Evolutionary conservation across 1,140 invertebrate species (phyloP).

Genomic region (Dendroctonus ponderosae): DNA sequence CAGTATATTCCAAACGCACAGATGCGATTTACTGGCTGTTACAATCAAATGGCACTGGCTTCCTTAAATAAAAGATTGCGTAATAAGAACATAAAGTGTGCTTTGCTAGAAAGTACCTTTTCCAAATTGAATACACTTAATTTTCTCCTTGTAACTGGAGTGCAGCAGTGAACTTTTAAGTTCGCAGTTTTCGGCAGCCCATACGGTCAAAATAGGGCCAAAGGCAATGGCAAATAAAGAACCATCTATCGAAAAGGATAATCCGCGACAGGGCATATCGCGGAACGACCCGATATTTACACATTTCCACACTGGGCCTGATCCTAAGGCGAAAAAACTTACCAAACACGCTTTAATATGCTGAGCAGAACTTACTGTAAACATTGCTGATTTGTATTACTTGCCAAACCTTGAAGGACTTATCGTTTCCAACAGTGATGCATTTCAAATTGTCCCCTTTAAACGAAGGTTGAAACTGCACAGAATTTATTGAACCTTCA

Average conservation of each 20-base stretch:
- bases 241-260: constrained; percentile 73
- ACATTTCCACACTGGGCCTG: constrained; percentile 64
- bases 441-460: constrained; percentile 54
- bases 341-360: background rate
- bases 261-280: constrained; percentile 56
- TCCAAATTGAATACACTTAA: constrained; percentile 62
- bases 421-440: constrained; percentile 67
- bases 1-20: constrained; percentile 73
- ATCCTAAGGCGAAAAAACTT: constrained; percentile 48
- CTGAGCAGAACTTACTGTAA: constrained; percentile 51
- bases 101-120: constrained; percentile 46
- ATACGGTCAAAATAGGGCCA: constrained; percentile 68
- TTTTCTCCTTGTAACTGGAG: constrained; percentile 45
- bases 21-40: constrained; percentile 55
- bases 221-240: constrained; percentile 73
- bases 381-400: constrained; percentile 57
- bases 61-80: constrained; percentile 7
- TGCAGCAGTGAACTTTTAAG: constrained; percentile 56
- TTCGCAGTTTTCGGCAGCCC: constrained; percentile 59
- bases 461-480: constrained; percentile 63
- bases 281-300: constrained; percentile 64
- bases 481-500: constrained; percentile 58
- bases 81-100: background rate
- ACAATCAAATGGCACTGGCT: constrained; percentile 65
- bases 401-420: constrained; percentile 73